A percentile compares a stretch with the other conserved stretches of the same genome.
phyloP scores from a whole-genome alignment of 2,888 invertebrate genomes.

The Dolomedes plantarius region DNA sequence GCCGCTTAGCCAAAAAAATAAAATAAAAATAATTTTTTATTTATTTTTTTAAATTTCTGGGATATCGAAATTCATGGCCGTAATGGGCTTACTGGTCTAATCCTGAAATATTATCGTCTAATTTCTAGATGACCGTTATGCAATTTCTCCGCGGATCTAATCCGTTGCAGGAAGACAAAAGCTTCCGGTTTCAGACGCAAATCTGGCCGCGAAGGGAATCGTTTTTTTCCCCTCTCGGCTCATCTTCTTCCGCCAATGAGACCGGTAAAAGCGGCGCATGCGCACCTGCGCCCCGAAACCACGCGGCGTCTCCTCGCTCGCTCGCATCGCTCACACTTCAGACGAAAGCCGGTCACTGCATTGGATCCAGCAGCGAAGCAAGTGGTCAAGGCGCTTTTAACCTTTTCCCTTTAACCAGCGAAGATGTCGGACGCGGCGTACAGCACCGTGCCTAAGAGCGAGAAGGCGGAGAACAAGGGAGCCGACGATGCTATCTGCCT shows the following conservation, averaged over 20 bases:
- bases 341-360: neutral
- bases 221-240: neutral
- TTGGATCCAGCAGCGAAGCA: neutral
- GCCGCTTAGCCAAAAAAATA: too few species aligned
- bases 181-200: neutral
- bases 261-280: neutral
- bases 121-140: too few species aligned
- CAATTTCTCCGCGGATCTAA: too few species aligned
- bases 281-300: neutral
- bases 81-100: too few species aligned
- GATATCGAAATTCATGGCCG: too few species aligned
- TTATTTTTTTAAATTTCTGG: too few species aligned
- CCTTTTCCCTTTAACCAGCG: neutral
- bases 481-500: slow-evolving; percentile 83
- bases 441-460: neutral
- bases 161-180: neutral
- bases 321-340: neutral
- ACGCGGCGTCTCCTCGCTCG: neutral
- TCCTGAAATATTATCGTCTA: too few species aligned
- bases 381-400: neutral
- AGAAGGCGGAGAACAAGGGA: neutral
- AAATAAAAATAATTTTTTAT: too few species aligned
- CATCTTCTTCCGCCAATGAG: neutral
- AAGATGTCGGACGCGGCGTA: slow-evolving; percentile 4
- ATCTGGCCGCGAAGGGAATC: too few species aligned